Conservation (phyloP, 2,113 vertebrate species). For the Podarcis raffonei region DNA sequence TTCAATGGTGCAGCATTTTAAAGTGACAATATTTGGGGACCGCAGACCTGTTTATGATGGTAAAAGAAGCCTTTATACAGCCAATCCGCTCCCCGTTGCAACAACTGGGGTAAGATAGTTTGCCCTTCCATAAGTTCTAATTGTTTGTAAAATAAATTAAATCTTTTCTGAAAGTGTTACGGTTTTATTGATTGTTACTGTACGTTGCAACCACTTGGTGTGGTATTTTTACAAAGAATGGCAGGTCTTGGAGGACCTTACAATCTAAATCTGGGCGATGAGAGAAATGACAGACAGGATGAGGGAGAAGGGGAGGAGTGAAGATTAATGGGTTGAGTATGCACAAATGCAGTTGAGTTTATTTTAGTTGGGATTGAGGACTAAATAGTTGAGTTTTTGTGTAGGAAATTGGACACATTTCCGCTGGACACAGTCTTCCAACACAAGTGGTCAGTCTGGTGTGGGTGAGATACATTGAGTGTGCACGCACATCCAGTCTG, state of each 20-base stretch:
- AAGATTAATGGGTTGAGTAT: not conserved
- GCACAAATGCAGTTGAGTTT: not conserved
- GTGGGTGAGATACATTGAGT: not conserved
- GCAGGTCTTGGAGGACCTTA: not conserved
- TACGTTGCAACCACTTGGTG: not conserved
- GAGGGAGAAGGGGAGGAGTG: not conserved
- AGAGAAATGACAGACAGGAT: not conserved
- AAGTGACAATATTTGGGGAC: conserved; percentile 98
- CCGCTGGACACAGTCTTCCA: not conserved
- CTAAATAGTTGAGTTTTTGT: not conserved
- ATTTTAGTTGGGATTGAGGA: not conserved
- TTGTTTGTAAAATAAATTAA: not conserved
- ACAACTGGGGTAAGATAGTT: conserved; percentile 87
- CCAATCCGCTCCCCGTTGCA: conserved; percentile 93
- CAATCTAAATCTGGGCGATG: no score
- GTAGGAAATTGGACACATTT: not conserved
- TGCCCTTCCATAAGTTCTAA: not conserved
- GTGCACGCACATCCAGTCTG: not conserved
- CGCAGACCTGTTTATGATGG: conserved; percentile 96
- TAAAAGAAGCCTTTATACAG: conserved; percentile 96
- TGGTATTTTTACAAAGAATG: not conserved
- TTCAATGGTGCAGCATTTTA: conserved; percentile 99
- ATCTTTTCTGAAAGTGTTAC: not conserved
- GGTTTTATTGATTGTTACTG: not conserved
- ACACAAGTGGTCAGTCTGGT: not conserved